phyloP scores from a whole-genome alignment of 2,113 vertebrate species.

The Oophaga pumilio region DNA sequence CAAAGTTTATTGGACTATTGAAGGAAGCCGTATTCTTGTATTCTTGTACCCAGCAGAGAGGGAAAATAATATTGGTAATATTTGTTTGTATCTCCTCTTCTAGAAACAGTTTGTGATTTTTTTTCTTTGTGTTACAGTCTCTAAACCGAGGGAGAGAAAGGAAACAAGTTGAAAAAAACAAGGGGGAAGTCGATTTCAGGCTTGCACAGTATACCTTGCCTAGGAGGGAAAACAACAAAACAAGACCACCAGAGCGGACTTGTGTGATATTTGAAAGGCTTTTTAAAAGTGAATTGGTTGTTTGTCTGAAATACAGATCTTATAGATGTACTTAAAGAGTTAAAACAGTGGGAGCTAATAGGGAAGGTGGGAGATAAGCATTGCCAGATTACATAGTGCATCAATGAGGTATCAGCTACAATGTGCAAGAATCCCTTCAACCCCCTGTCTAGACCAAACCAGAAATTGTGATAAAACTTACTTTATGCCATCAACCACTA shows the following conservation, averaged over 20 bases:
- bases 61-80: constrained; percentile 26
- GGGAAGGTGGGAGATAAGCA: neutral
- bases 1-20: constrained; percentile 44
- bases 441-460: neutral
- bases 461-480: neutral
- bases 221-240: neutral
- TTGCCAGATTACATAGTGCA: neutral
- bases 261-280: neutral
- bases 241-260: neutral
- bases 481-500: neutral
- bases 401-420: neutral
- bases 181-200: neutral
- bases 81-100: constrained; percentile 33
- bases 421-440: neutral
- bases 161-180: constrained; percentile 23
- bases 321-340: neutral
- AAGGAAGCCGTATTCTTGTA: constrained; percentile 8
- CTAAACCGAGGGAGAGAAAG: neutral
- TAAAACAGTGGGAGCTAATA: neutral
- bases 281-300: neutral
- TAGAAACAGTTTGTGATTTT: constrained; percentile 15
- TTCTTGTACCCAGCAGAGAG: constrained; percentile 16
- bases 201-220: neutral
- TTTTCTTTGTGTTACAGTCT: neutral
- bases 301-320: neutral